A percentile compares a stretch with the other conserved stretches of the same genome.
These are phyloP conservation scores for Nyctibius bracteatus DNA, from an alignment of 2,113 vertebrate species.

Conservation along the genomic window DNA sequence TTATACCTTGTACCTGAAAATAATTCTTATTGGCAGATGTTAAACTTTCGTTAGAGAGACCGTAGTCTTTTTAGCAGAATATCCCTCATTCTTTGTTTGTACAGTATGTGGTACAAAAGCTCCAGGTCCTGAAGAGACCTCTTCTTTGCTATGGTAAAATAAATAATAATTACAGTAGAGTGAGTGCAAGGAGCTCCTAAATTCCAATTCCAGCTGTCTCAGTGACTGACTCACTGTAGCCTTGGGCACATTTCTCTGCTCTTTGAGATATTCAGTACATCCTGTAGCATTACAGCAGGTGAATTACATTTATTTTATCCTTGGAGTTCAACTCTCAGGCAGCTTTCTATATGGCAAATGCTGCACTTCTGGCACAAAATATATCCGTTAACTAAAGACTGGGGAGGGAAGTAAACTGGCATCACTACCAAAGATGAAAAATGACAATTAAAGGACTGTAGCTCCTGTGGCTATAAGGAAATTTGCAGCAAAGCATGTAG, in stretches of 20 bases:
- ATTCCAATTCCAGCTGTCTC: not conserved
- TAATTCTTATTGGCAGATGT: not conserved
- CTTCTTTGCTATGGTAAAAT: not conserved
- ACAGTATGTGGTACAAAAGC: not conserved
- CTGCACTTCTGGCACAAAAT: not conserved
- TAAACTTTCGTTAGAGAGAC: not conserved
- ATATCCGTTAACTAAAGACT: not conserved
- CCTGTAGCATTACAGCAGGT: slow-evolving; percentile 7
- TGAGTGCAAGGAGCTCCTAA: not conserved
- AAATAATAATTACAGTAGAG: slow-evolving; percentile 28
- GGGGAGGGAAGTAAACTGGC: not conserved
- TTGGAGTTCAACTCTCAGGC: not conserved
- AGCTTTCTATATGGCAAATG: not conserved
- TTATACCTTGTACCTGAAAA: not conserved
- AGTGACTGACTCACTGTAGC: slow-evolving; percentile 15
- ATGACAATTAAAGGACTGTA: not conserved
- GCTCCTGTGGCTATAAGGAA: not conserved
- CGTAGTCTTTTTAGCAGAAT: not conserved
- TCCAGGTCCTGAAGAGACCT: not conserved
- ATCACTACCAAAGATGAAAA: not conserved
- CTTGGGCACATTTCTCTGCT: slow-evolving; percentile 28
- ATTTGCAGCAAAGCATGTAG: not conserved
- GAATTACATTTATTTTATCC: slow-evolving; percentile 32
- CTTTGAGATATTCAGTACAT: slow-evolving; percentile 19
- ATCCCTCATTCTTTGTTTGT: not conserved